phyloP scores from a whole-genome alignment of 2,113 vertebrate genomes.

The Microcebus murinus region DNA sequence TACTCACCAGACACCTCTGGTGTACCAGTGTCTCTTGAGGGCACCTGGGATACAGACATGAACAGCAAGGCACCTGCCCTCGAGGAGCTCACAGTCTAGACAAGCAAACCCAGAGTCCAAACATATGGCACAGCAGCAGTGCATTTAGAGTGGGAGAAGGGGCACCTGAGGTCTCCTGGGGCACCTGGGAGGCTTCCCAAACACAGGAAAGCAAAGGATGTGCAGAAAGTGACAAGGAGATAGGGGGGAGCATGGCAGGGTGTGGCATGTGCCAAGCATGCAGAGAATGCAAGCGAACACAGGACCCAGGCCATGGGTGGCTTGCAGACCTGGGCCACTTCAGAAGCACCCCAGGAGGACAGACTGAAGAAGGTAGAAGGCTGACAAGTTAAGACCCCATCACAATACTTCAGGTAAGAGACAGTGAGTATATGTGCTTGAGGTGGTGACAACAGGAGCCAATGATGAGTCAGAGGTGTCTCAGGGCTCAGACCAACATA shows the following conservation, averaged over 20 bases:
- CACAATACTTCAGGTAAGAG: too few relatives aligned
- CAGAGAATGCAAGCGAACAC: background rate
- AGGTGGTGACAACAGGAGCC: background rate
- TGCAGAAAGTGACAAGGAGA: background rate
- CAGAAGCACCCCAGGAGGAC: too few relatives aligned
- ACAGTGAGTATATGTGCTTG: accelerated
- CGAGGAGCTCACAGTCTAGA: background rate
- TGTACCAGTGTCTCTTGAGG: background rate
- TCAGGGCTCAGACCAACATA: background rate
- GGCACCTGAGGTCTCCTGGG: background rate
- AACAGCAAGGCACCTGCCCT: background rate
- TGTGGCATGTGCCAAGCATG: accelerated
- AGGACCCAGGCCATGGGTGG: background rate
- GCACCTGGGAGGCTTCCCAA: accelerated
- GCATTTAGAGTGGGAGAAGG: accelerated
- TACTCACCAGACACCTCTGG: background rate
- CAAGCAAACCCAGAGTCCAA: too few relatives aligned
- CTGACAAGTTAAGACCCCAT: background rate
- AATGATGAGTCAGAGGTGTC: too few relatives aligned
- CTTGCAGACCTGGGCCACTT: background rate
- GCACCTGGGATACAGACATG: accelerated
- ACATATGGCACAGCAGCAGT: accelerated
- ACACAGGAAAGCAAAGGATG: background rate
- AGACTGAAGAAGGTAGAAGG: background rate
- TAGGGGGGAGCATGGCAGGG: background rate